These are phyloP conservation scores for Lomographa bimaculata DNA, from an alignment of 2,888 invertebrate genomes.

Conservation along the genomic window DNA sequence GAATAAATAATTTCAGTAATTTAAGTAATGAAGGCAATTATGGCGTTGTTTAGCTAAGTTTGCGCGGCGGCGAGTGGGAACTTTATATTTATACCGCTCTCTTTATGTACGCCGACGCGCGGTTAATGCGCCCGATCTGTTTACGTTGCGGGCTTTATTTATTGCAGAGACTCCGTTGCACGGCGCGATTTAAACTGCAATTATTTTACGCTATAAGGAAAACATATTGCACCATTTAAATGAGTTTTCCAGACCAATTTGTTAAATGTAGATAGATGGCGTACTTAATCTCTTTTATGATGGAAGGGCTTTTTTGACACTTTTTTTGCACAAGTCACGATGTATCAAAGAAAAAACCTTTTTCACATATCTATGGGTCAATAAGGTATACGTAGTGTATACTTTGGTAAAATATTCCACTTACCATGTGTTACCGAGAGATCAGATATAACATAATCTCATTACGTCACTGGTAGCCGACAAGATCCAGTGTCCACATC, in stretches of 20 bases:
- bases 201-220: slow-evolving; percentile 74
- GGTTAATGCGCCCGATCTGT: slow-evolving; percentile 83
- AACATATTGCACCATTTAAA: slow-evolving; percentile 72
- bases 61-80: slow-evolving; percentile 80
- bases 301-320: slow-evolving; percentile 8
- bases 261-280: slow-evolving; percentile 37
- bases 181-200: slow-evolving; percentile 80
- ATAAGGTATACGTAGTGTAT: too few relatives aligned
- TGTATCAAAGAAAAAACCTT: too few relatives aligned
- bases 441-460: slow-evolving; percentile 24
- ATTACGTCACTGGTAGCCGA: slow-evolving; percentile 54
- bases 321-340: too few relatives aligned
- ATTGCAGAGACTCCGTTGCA: slow-evolving; percentile 75
- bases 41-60: slow-evolving; percentile 84
- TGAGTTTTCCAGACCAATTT: slow-evolving; percentile 52
- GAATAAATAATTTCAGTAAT: slow-evolving; percentile 84
- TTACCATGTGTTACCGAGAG: slow-evolving; percentile 1
- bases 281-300: slow-evolving; percentile 26
- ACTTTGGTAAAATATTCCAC: slow-evolving; percentile 2
- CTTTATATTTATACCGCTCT: slow-evolving; percentile 83
- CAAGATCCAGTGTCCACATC: slow-evolving; percentile 61
- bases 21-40: slow-evolving; percentile 85
- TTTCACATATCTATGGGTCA: too few relatives aligned
- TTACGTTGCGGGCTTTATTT: slow-evolving; percentile 79
- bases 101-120: slow-evolving; percentile 82